Evolutionary conservation across 1,140 invertebrate genomes (phyloP).

Genomic region (Diachasmimorpha longicaudata): DNA sequence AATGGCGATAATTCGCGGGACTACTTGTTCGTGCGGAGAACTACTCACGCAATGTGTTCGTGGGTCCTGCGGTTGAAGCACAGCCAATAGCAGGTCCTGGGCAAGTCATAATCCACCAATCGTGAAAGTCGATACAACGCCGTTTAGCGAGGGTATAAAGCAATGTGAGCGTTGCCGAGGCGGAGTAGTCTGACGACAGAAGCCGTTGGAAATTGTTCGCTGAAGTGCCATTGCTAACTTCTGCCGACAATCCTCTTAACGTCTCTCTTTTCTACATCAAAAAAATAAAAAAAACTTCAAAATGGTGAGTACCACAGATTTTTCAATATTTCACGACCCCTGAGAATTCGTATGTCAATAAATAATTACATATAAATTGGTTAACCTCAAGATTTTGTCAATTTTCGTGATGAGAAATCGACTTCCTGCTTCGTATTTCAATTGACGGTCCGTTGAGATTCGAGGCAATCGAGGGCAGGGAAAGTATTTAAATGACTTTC

Average conservation of each 20-base stretch:
- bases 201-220: conserved; percentile 8
- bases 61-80: conserved; percentile 18
- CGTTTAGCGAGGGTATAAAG: conserved; percentile 22
- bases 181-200: conserved; percentile 19
- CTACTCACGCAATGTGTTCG: not conserved
- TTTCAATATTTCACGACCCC: not conserved
- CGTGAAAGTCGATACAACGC: not conserved
- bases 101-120: not conserved
- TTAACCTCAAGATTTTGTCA: too few species aligned
- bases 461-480: too few species aligned
- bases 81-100: not conserved
- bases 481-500: too few species aligned
- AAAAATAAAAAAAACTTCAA: conserved; percentile 18
- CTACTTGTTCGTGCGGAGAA: not conserved
- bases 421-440: too few species aligned
- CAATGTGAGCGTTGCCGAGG: not conserved
- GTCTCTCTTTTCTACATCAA: conserved; percentile 1
- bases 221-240: conserved; percentile 21
- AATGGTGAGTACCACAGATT: conserved; percentile 13
- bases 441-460: too few species aligned
- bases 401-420: too few species aligned
- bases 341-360: not conserved
- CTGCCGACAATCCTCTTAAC: conserved; percentile 14
- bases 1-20: not conserved
- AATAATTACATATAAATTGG: too few species aligned